Conservation (phyloP, 2,113 vertebrate genomes). For the Amphiprion percula region DNA sequence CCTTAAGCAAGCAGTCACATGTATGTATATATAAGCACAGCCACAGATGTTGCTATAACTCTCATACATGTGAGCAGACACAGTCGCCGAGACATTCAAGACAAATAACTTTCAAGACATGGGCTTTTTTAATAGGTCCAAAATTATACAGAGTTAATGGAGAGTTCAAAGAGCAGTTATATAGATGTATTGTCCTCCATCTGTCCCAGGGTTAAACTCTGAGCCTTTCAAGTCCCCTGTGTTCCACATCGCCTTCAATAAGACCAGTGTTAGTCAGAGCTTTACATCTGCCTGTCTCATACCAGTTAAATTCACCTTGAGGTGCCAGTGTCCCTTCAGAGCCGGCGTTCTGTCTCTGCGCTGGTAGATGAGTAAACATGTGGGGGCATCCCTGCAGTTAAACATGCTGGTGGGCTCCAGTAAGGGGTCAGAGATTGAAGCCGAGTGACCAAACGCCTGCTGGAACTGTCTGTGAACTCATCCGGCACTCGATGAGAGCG, state of each 20-base stretch:
- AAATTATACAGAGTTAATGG: background rate
- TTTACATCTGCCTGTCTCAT: slow-evolving; percentile 57
- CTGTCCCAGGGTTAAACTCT: slow-evolving; percentile 26
- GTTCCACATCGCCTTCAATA: slow-evolving; percentile 46
- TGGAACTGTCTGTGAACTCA: slow-evolving; percentile 8
- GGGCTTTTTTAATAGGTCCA: slow-evolving; percentile 18
- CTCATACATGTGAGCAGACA: background rate
- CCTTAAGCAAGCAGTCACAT: slow-evolving; percentile 57
- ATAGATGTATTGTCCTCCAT: slow-evolving; percentile 36
- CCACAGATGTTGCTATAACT: slow-evolving; percentile 3
- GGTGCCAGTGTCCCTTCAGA: slow-evolving; percentile 34
- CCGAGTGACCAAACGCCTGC: slow-evolving; percentile 7
- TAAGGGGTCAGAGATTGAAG: slow-evolving; percentile 21
- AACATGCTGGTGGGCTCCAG: background rate
- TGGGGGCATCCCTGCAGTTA: background rate
- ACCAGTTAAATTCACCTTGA: slow-evolving; percentile 60
- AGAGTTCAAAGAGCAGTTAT: slow-evolving; percentile 50
- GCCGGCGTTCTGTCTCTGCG: slow-evolving; percentile 14
- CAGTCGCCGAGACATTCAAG: slow-evolving; percentile 19
- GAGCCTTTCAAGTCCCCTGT: slow-evolving; percentile 33
- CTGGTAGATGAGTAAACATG: slow-evolving; percentile 42
- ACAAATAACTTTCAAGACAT: slow-evolving; percentile 14
- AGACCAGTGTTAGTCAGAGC: slow-evolving; percentile 30
- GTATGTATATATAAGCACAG: background rate
- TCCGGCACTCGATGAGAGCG: slow-evolving; percentile 7